Conservation (phyloP, 2,797 vertebrate genomes). For the Chaetodon trifasciatus region DNA sequence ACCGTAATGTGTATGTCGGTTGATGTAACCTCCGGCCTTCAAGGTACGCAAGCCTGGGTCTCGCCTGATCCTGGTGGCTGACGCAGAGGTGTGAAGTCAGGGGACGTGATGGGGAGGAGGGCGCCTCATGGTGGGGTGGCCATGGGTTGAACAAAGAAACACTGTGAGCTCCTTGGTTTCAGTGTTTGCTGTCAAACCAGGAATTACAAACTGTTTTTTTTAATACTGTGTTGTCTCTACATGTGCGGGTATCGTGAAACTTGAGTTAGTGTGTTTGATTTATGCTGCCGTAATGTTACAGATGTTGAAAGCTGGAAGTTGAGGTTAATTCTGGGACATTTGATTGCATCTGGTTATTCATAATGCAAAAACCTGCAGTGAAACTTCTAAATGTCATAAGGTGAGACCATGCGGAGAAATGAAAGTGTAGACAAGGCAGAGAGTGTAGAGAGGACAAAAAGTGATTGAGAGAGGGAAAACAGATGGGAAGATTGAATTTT, state of each 20-base stretch:
- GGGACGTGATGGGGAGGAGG: conserved; percentile 75
- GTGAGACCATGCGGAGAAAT: conserved; percentile 37
- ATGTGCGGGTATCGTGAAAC: conserved; percentile 53
- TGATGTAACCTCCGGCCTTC: conserved; percentile 88
- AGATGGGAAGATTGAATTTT: conserved; percentile 86
- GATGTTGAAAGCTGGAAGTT: conserved; percentile 25
- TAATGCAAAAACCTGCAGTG: background rate
- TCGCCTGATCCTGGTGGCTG: conserved; percentile 85
- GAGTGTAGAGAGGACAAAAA: conserved; percentile 57
- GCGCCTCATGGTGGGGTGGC: conserved; percentile 65
- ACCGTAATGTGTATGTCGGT: conserved; percentile 84
- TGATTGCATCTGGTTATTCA: background rate
- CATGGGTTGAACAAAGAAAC: conserved; percentile 82
- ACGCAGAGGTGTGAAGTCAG: conserved; percentile 81
- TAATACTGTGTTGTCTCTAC: conserved; percentile 54
- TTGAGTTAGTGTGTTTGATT: conserved; percentile 42
- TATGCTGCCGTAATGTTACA: conserved; percentile 22
- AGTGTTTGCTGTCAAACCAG: conserved; percentile 78
- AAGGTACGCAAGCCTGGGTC: conserved; percentile 68
- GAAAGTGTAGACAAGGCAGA: conserved; percentile 8
- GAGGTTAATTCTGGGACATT: background rate
- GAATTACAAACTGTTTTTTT: conserved; percentile 72
- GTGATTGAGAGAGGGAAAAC: conserved; percentile 85
- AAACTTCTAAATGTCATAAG: conserved; percentile 25
- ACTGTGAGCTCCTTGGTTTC: conserved; percentile 77